Base-by-base conservation (phyloP, 2,888 invertebrate species). In the Pollenia labialis region DNA sequence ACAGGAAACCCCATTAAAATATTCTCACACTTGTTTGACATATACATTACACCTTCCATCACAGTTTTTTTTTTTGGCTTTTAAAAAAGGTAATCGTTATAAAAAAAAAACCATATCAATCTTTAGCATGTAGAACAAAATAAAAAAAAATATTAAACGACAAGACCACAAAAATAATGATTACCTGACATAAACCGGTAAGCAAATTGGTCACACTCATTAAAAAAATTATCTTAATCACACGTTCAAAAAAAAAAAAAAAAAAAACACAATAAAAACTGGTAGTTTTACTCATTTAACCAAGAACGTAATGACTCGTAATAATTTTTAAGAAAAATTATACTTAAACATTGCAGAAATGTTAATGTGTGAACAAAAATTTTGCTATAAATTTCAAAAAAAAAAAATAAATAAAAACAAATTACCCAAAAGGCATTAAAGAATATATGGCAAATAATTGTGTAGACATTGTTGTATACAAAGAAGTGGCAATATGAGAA, bases 201-300 rank as follows among this genome's bases (percentile, higher is more conserved):
- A 76, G 54, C 83, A 86, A 86, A 82, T 86, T 86, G 85, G 77
- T 68, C 62, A 74, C 66, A 77, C 50, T 80, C 52, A 62, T 80
- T 14, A 64, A 58, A 81, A 74, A 58, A 66, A 64, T 42, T n/a
- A 10, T 74, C 44, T 60, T 76, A 71, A 62, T 69, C 46, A 54
- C 64, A 77, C 12, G 12, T 40, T 6, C 14, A 81, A 54, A 72
- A 23, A n/a, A 81, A 54, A 72, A 23, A n/a, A n/a, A n/a, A n/a
- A n/a, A n/a, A n/a, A n/a, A 42, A 8, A n/a, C 11, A 54, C 16
- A 60, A 58, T 52, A 68, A 66, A 85, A 82, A 74, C 85, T 84
- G 84, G 79, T 60, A 79, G 84, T 79, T 79, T 64, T 62, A 68
- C 79, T 74, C 77, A 77, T 81, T 85, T 85, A 62, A 44, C 74